These are phyloP conservation scores for Porites evermanni DNA, from an alignment of 92 coral and sea anemone species.

Conservation along the genomic window DNA sequence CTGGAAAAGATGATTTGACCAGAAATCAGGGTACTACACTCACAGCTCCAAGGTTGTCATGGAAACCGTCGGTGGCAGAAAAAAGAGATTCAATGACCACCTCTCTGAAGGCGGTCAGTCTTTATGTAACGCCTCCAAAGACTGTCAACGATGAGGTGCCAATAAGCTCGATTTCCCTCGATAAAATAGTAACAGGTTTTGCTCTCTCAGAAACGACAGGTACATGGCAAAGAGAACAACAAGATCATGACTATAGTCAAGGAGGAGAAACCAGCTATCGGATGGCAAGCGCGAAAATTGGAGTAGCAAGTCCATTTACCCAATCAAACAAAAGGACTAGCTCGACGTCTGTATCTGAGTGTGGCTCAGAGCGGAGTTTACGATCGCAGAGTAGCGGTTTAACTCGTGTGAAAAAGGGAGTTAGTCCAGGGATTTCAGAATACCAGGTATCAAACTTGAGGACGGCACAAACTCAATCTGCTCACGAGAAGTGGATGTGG, in stretches of 20 bases:
- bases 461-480: constrained; percentile 21
- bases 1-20: background rate
- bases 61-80: background rate
- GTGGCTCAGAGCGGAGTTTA: background rate
- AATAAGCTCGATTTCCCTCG: too few species aligned
- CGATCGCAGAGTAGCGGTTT: background rate
- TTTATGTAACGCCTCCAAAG: background rate
- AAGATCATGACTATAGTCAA: too few species aligned
- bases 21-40: background rate
- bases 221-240: background rate
- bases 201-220: background rate
- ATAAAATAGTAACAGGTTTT: too few species aligned
- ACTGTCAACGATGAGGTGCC: background rate
- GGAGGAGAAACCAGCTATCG: background rate
- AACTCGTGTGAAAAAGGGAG: constrained; percentile 2
- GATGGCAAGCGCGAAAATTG: background rate
- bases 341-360: background rate
- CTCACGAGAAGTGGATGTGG: constrained; percentile 63
- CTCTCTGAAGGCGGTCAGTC: background rate
- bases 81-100: background rate
- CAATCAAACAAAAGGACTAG: constrained; percentile 10
- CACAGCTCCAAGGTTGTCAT: background rate
- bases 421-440: background rate
- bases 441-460: background rate
- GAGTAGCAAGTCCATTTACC: background rate